A percentile compares a stretch with the other conserved stretches of the same genome.
Evolutionary conservation across 2,797 vertebrate genomes (phyloP).

Genomic region (Acanthis flammea): DNA sequence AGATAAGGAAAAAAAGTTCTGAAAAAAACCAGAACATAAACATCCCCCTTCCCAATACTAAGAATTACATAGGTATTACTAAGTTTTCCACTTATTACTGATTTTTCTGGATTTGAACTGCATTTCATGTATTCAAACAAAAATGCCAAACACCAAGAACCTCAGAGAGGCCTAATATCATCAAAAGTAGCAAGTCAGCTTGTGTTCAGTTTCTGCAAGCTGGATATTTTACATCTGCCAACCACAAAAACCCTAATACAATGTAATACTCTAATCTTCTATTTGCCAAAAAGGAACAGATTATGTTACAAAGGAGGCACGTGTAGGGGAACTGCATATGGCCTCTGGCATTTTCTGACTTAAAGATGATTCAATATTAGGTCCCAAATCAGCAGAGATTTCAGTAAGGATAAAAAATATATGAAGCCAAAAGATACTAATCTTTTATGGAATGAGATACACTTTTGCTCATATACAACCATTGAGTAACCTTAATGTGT

Average conservation of each 20-base stretch:
- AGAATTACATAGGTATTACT: neutral
- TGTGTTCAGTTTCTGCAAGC: neutral
- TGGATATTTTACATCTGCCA: neutral
- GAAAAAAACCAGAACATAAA: fast-evolving
- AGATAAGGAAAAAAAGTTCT: fast-evolving
- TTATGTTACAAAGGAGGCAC: neutral
- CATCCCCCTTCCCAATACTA: neutral
- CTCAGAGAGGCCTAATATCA: neutral
- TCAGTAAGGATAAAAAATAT: neutral
- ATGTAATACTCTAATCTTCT: neutral
- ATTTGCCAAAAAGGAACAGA: neutral
- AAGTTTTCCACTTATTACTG: neutral
- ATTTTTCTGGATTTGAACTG: neutral
- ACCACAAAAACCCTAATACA: neutral
- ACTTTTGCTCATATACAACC: neutral
- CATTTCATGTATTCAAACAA: neutral
- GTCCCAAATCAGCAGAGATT: neutral
- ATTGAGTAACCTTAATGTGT: neutral
- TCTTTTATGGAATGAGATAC: neutral
- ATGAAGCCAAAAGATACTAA: neutral
- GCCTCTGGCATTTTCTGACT: neutral
- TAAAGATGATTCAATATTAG: neutral
- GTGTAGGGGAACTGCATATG: neutral
- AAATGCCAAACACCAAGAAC: neutral
- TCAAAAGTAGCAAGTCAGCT: neutral